Percentiles rank a stretch among this genome's conserved stretches.
phyloP scores from a whole-genome alignment of 2,888 invertebrate species.

The Ceraclea dissimilis region DNA sequence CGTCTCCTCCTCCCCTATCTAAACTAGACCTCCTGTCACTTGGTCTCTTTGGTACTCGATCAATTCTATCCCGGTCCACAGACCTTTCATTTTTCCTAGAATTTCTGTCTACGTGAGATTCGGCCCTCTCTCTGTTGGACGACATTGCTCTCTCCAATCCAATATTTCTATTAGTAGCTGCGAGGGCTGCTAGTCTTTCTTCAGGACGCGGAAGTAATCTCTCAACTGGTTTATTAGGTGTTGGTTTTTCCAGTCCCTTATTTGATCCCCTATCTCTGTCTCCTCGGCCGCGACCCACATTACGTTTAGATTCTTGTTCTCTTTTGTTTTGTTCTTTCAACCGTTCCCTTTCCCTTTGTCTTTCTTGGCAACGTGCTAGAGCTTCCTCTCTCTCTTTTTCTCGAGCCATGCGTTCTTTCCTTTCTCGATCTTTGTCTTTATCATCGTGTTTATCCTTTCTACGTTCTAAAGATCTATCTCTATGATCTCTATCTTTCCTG shows the following conservation, averaged over 20 bases:
- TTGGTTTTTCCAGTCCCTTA: slow-evolving; percentile 55
- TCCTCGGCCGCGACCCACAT: slow-evolving; percentile 38
- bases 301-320: slow-evolving; percentile 46
- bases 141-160: slow-evolving; percentile 44
- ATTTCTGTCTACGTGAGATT: slow-evolving; percentile 43
- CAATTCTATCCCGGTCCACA: slow-evolving; percentile 43
- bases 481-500: slow-evolving; percentile 36
- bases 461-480: slow-evolving; percentile 43
- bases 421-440: slow-evolving; percentile 55
- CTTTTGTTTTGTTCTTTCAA: slow-evolving; percentile 38
- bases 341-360: slow-evolving; percentile 49
- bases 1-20: slow-evolving; percentile 40
- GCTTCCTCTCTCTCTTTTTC: slow-evolving; percentile 59
- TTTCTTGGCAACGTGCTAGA: slow-evolving; percentile 57
- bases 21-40: slow-evolving; percentile 41
- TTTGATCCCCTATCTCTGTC: slow-evolving; percentile 41
- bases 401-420: slow-evolving; percentile 45
- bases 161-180: slow-evolving; percentile 42
- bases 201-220: slow-evolving; percentile 55
- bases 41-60: slow-evolving; percentile 39
- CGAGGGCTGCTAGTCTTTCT: slow-evolving; percentile 54
- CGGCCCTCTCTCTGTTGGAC: slow-evolving; percentile 42
- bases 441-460: slow-evolving; percentile 50
- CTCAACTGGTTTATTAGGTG: slow-evolving; percentile 50
- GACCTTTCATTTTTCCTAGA: slow-evolving; percentile 42